A percentile compares a stretch with the other conserved stretches of the same genome.
Evolutionary conservation across 2,797 vertebrate species (phyloP).

Genomic region (Coregonus ussuriensis): DNA sequence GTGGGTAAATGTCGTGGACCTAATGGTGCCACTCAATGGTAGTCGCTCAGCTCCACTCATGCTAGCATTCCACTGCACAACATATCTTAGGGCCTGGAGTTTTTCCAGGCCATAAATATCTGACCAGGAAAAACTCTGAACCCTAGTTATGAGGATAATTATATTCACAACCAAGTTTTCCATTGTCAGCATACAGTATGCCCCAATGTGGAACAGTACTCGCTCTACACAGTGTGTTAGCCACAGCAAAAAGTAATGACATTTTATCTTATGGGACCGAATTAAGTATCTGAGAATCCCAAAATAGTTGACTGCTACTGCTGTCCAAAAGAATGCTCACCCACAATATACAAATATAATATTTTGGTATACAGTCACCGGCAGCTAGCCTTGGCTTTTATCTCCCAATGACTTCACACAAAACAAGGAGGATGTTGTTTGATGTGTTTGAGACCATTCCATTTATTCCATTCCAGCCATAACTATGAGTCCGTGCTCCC

Average conservation of each 20-base stretch:
- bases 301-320: not conserved
- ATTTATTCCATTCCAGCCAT: too few relatives aligned
- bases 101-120: not conserved
- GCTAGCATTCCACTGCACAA: not conserved
- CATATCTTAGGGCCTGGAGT: not conserved
- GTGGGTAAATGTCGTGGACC: constrained; percentile 16
- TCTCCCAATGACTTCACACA: not conserved
- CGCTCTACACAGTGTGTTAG: not conserved
- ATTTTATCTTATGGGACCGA: not conserved
- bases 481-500: too few relatives aligned
- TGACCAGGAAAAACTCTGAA: too few relatives aligned
- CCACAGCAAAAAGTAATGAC: not conserved
- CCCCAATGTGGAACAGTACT: not conserved
- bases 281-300: not conserved
- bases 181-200: not conserved
- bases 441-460: too few relatives aligned
- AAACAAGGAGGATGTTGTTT: not conserved
- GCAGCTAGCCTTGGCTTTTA: not conserved
- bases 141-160: not conserved
- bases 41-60: constrained; percentile 20
- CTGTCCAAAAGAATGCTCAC: not conserved
- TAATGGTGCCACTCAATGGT: constrained; percentile 39
- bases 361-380: not conserved
- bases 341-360: not conserved
- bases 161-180: not conserved